Base-by-base conservation (phyloP, 2,888 invertebrate species). In the Apodemia duryi region DNA sequence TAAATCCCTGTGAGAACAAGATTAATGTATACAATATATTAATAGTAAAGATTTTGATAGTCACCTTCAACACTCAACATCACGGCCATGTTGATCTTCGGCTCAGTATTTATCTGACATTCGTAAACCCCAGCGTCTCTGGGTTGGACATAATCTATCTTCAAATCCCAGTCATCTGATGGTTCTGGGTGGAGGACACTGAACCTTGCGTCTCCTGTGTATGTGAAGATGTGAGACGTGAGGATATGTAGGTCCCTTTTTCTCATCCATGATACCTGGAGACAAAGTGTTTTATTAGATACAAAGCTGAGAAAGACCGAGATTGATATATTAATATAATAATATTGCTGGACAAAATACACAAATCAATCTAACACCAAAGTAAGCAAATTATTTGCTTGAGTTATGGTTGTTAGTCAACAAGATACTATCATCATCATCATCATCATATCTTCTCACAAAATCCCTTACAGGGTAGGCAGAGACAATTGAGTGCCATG, bases 31-130 rank as follows among this genome's bases (percentile, higher is more conserved):
- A 32, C 32, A 32, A 32, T 3, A 3, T 32, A 32, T 32, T 32
- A 32, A 32, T 32, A 3, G 5, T 35, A 10, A 0, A 10, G 2
- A 43, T 1, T 41, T 41, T 35, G 2, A 6, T n/a, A 72, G 63
- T 76, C 92, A 97, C 97, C 97, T 94, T 96, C 96, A 65, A 97
- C 96, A 77, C 94, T 94, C 67, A 97, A 93, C 78, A 94, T 86
- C 77, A 97, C 94, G 61, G 97, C 97, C 93, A 97, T 94, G 86
- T 96, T 97, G 84, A 97, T 95, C 86, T 97, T 97, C 29, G 97
- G 97, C 82, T 97, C 97, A 0, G 97, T 97, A 88, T 97, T 97
- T 74, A 97, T 96, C 93, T 97, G 97, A 78, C 97, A 97, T 86
- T 97, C 97, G 91, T 97, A 97, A 68, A 96, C 95, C 7, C 97